Evolutionary conservation across 2,888 invertebrate genomes (phyloP), one percentile per base, ranked within the genome.

Genomic region (Ochropleura leucogaster): DNA sequence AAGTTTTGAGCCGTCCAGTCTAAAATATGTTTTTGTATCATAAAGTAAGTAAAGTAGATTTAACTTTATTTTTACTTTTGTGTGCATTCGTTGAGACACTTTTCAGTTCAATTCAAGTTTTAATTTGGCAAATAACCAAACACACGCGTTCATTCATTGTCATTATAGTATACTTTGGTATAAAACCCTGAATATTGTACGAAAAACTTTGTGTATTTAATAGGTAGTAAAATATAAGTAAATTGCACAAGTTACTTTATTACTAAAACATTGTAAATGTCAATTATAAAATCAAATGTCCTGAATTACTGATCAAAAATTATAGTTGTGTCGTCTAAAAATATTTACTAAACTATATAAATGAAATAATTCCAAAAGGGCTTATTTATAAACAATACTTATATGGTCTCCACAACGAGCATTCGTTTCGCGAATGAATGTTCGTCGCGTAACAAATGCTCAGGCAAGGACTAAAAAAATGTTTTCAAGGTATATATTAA

Each of bases 201-300:
- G 9, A 44, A 76, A 30, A 57, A 12, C 14, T 49, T 49, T n/a
- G 49, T 46, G 20, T 68, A 68, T 46, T 9, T 44, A 49, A 76
- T 44, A 49, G 1, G 0, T 30, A 74, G 20, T 57, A 46, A 68
- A 79, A 62, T 46, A 42, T 44, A 57, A 44, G 6, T 57, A 68
- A 53, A 51, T 77, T 82, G 65, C 72, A 57, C 60, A 78, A 80
- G 47, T 66, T 66, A 78, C 68, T 73, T 77, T 68, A 66, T 53
- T 73, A 68, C 46, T 20, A 66, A 57, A 81, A 47, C 20, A 47
- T 30, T 72, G 30, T 77, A 68, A 57, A 72, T 68, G 18, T 62
- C 67, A 65, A 70, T 76, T 76, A 72, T 51, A 64, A 30, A 30
- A 30, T 30, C 30, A 57, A 62, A 51, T 46, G 20, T 10, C 40